Conservation (phyloP, 2,113 vertebrate species). For the Ptychochromis oligacanthus region DNA sequence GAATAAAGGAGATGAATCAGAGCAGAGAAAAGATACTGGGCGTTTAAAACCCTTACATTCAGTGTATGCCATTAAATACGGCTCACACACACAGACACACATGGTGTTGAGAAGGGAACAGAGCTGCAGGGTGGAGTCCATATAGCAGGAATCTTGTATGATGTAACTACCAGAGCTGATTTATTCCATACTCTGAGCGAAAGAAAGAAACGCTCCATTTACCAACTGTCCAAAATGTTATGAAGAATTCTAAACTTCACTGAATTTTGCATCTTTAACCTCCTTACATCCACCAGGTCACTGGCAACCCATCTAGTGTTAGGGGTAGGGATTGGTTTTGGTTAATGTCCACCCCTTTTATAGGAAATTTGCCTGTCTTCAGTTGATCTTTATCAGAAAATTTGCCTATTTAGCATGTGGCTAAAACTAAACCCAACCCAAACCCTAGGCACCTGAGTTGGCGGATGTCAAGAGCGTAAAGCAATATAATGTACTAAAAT, state of each 20-base stretch:
- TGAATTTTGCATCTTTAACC: background rate
- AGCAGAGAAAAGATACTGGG: background rate
- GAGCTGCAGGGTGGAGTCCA: conserved; percentile 59
- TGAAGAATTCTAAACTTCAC: background rate
- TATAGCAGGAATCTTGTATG: conserved; percentile 38
- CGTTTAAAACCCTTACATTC: background rate
- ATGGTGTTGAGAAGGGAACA: conserved; percentile 18
- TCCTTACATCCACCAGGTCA: background rate
- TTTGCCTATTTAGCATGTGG: background rate
- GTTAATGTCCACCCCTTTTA: background rate
- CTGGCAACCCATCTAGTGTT: background rate
- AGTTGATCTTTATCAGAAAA: too few species aligned
- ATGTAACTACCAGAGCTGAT: conserved; percentile 57
- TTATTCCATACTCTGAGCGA: conserved; percentile 47
- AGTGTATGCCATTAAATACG: conserved; percentile 1
- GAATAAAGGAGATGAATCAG: background rate
- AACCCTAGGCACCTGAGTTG: background rate
- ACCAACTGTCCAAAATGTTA: background rate
- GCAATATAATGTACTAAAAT: background rate
- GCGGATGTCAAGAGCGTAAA: background rate
- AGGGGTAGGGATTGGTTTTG: background rate
- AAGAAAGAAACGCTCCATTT: conserved; percentile 22
- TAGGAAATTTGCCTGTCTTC: background rate
- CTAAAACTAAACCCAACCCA: background rate
- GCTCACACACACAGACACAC: background rate